A percentile compares a stretch with the other conserved stretches of the same genome.
Conservation (phyloP, 1,140 invertebrate genomes). For the Lasaia peninsularis region DNA sequence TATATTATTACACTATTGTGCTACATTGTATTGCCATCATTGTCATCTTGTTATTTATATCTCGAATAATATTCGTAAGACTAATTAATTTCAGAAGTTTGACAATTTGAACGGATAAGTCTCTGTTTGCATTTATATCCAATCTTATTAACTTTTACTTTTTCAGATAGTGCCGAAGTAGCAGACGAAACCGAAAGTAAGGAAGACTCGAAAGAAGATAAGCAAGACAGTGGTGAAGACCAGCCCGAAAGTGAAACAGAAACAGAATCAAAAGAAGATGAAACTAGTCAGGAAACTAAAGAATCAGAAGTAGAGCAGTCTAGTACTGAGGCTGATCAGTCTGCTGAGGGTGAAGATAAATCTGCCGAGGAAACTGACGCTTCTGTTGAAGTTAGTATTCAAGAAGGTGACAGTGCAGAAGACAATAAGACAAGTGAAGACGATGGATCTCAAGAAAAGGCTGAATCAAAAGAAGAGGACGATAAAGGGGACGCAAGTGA, state of each 20-base stretch:
- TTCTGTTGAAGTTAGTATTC: constrained; percentile 30
- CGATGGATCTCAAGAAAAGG: constrained; percentile 68
- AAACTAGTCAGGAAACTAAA: constrained; percentile 40
- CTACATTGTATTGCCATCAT: too few species aligned
- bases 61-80: too few species aligned
- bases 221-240: constrained; percentile 37
- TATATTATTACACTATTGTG: too few species aligned
- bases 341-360: constrained; percentile 38
- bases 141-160: neutral
- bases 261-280: constrained; percentile 27
- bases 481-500: constrained; percentile 36
- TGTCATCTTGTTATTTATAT: too few species aligned
- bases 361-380: constrained; percentile 37
- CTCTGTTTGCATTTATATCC: neutral
- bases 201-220: constrained; percentile 35
- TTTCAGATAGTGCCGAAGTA: constrained; percentile 56
- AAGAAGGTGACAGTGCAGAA: constrained; percentile 53
- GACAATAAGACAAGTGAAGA: constrained; percentile 52
- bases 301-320: constrained; percentile 30
- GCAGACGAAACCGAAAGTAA: constrained; percentile 35
- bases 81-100: too few species aligned
- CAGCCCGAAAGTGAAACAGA: constrained; percentile 24
- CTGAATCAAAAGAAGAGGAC: constrained; percentile 55
- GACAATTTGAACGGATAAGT: too few species aligned
- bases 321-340: constrained; percentile 33